phyloP scores from a whole-genome alignment of 2,888 invertebrate species.

The Drosophila bunnanda region DNA sequence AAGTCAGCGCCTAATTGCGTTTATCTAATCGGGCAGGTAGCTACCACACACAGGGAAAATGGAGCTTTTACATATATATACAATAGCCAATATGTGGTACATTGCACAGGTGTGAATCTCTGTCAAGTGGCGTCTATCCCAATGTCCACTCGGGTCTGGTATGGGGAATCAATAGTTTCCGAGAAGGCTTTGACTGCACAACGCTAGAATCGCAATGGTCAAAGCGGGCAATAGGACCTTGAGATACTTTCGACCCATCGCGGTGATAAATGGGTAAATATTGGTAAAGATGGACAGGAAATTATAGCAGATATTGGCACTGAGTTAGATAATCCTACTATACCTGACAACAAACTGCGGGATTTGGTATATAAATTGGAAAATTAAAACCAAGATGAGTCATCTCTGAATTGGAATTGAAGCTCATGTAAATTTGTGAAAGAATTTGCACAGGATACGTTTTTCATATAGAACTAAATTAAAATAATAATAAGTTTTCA shows the following conservation, averaged over 20 bases:
- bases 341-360: background rate
- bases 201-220: conserved; percentile 52
- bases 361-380: background rate
- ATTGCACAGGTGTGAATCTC: conserved; percentile 14
- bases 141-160: conserved; percentile 11
- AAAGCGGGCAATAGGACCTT: conserved; percentile 64
- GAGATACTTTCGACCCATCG: conserved; percentile 64
- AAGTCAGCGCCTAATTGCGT: conserved; percentile 52
- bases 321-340: conserved; percentile 4
- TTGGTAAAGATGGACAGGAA: conserved; percentile 14
- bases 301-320: background rate
- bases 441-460: no score
- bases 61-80: conserved; percentile 11
- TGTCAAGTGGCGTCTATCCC: conserved; percentile 4
- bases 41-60: conserved; percentile 41
- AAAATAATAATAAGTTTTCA: background rate
- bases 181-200: conserved; percentile 24
- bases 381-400: background rate
- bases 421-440: background rate
- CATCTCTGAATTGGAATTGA: background rate
- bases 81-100: conserved; percentile 2
- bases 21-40: conserved; percentile 65
- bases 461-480: no score
- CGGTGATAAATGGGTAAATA: conserved; percentile 65
- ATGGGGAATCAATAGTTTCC: conserved; percentile 23